A percentile compares a stretch with the other conserved stretches of the same genome.
Conservation (phyloP, 1,140 invertebrate species). For the Trichogramma pretiosum region DNA sequence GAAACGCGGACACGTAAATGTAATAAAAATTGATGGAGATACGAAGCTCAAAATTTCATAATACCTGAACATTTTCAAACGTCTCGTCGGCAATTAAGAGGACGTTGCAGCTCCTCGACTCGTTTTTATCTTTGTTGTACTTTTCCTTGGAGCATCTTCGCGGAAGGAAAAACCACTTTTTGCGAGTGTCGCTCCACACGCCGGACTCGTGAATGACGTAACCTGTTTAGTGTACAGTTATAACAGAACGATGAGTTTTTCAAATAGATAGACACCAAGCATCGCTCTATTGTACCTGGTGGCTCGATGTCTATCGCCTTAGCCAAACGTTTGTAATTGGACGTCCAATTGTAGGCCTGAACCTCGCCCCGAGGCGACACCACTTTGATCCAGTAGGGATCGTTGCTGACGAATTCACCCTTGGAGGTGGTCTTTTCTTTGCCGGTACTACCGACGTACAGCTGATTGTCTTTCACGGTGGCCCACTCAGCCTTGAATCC, state of each 20-base stretch:
- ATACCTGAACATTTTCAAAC: constrained; percentile 63
- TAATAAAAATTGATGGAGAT: not conserved
- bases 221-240: constrained; percentile 53
- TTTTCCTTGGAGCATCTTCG: constrained; percentile 75
- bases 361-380: constrained; percentile 66
- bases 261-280: too few species aligned
- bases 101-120: constrained; percentile 83
- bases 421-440: constrained; percentile 94
- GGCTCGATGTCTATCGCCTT: constrained; percentile 54
- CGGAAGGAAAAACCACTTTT: constrained; percentile 92
- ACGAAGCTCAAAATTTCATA: not conserved
- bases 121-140: constrained; percentile 88
- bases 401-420: constrained; percentile 77
- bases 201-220: constrained; percentile 96
- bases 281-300: too few species aligned
- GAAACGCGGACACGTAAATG: not conserved
- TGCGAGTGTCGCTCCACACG: constrained; percentile 75
- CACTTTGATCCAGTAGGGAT: constrained; percentile 93
- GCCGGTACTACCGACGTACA: constrained; percentile 92
- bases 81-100: constrained; percentile 74
- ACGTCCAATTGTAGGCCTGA: constrained; percentile 50
- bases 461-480: constrained; percentile 77
- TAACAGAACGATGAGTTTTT: not conserved
- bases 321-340: constrained; percentile 57
- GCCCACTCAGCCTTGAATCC: constrained; percentile 98